phyloP scores from a whole-genome alignment of 2,888 invertebrate species.

The Andrena camellia region DNA sequence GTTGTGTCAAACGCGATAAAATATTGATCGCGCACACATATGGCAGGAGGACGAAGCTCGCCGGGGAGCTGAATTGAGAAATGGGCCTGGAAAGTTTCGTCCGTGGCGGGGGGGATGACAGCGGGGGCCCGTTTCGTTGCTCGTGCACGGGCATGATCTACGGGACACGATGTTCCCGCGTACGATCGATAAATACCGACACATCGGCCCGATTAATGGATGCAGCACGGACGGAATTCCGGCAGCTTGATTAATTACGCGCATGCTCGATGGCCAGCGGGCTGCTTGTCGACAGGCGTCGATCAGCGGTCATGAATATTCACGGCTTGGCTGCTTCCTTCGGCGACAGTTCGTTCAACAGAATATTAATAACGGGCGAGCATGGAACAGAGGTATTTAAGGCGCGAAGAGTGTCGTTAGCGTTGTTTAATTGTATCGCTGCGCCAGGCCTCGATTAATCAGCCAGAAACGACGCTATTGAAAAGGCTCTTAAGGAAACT shows the following conservation, averaged over 20 bases:
- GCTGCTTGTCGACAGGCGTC: conserved; percentile 35
- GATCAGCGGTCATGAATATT: conserved; percentile 46
- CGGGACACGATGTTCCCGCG: conserved; percentile 38
- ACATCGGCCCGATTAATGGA: conserved; percentile 47
- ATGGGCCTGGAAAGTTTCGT: background rate
- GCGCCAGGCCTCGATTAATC: background rate
- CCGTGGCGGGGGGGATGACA: background rate
- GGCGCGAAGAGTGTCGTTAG: conserved; percentile 12
- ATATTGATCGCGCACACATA: conserved; percentile 5
- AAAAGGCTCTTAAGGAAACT: background rate
- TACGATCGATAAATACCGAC: conserved; percentile 49
- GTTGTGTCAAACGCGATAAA: background rate
- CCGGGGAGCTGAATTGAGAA: background rate
- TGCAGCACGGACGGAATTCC: conserved; percentile 51
- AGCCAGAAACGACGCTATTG: background rate
- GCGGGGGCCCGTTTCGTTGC: background rate
- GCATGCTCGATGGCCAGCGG: conserved; percentile 22
- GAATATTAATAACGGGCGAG: conserved; percentile 25
- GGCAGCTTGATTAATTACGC: conserved; percentile 63
- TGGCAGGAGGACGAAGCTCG: background rate
- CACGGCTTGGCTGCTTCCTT: background rate
- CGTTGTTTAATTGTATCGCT: background rate
- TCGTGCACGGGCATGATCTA: conserved; percentile 42
- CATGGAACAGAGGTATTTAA: background rate
- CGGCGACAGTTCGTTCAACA: background rate